Evolutionary conservation across 2,888 invertebrate genomes (phyloP).

Genomic region (Nomada ruficornis): DNA sequence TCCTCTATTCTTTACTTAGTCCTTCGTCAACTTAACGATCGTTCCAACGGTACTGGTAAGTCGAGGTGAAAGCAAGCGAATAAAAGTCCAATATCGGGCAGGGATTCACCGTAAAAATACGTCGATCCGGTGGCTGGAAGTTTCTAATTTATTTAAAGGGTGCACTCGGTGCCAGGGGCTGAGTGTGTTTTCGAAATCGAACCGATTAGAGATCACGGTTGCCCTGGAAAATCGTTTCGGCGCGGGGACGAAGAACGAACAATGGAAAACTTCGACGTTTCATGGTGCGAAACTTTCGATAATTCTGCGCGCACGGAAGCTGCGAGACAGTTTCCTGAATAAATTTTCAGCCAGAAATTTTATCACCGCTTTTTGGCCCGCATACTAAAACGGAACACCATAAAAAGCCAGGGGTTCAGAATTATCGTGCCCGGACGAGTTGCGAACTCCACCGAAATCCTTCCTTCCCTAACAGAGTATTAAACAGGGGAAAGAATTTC

Average conservation of each 20-base stretch:
- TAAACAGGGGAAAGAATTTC: neutral
- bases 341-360: constrained; percentile 41
- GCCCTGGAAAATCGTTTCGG: constrained; percentile 6
- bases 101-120: neutral
- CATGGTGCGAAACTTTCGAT: constrained; percentile 30
- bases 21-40: constrained; percentile 16
- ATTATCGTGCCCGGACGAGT: constrained; percentile 20
- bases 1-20: neutral
- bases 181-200: constrained; percentile 23
- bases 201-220: constrained; percentile 13
- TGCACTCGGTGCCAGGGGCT: neutral
- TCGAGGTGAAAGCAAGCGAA: constrained; percentile 7
- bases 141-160: constrained; percentile 40
- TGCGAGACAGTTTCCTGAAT: constrained; percentile 40
- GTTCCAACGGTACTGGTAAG: constrained; percentile 24
- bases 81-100: constrained; percentile 23
- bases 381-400: constrained; percentile 13
- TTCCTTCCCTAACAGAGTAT: neutral
- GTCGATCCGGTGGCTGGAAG: neutral
- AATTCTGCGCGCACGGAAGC: constrained; percentile 17
- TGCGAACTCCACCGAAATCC: constrained; percentile 2
- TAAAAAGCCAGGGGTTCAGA: neutral
- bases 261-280: constrained; percentile 10
- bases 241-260: neutral
- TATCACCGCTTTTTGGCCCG: constrained; percentile 25